Evolutionary conservation across 2,888 invertebrate genomes (phyloP), one percentile per base, ranked within the genome.

Genomic region (Gryllus longicercus): DNA sequence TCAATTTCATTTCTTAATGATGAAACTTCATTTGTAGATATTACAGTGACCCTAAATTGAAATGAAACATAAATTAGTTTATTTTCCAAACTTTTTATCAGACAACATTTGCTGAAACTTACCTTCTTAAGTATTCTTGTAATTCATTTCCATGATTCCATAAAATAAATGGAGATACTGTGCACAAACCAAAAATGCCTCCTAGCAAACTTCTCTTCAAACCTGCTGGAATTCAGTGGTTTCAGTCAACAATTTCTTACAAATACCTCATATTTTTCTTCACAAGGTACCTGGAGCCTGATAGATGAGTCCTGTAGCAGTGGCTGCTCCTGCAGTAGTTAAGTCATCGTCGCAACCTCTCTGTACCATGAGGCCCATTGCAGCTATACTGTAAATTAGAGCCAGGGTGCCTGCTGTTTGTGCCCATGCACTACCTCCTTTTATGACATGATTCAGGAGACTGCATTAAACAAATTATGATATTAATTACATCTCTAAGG

Each of bases 301-400:
- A n/a, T 63, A 63, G 14, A 63, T 63, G 14, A n/a, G 16, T 12
- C 63, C 63, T 18, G 63, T 63, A 10, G 63, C n/a, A 18, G 16
- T n/a, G 14, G 63, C 63, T 18, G 63, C 63, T 63, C 63, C 63
- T 63, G 63, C 63, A 14, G n/a, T 63, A 8, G 63, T 63, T n/a
- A 18, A 18, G n/a, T 63, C 63, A 63, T 63, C 63, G n/a, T 63
- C 63, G n/a, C 63, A 63, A 63, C 63, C 63, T 63, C 63, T 63
- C 14, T 18, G 63, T 63, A 63, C 16, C 14, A n/a, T n/a, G 3
- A 63, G n/a, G n/a, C 16, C 63, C 63, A 63, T 63, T 14, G 16
- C 63, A 18, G 63, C 63, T n/a, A 63, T 11, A 63, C 63, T 63
- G 63, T 63, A 63, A 16, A 63, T 14, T 14, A 63, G 63, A n/a